phyloP scores from a whole-genome alignment of 2,797 vertebrate species.

The Onychomys leucogaster region DNA sequence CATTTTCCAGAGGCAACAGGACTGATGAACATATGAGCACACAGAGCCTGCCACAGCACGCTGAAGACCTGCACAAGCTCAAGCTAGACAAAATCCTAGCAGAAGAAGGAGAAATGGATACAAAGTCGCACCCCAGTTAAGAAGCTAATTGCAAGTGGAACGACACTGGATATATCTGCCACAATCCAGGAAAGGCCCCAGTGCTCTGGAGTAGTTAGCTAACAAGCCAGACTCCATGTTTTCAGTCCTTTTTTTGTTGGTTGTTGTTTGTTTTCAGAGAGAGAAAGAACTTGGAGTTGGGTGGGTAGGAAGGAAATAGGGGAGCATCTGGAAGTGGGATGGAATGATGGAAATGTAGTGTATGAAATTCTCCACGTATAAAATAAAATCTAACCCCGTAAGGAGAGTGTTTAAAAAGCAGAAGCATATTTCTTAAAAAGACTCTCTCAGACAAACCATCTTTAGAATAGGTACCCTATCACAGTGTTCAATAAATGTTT shows the following conservation, averaged over 20 bases:
- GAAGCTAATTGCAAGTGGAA: not conserved
- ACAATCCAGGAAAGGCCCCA: not conserved
- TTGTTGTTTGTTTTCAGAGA: not conserved
- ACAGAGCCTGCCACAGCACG: not conserved
- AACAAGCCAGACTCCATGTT: not conserved
- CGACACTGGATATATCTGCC: not conserved
- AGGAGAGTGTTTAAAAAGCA: not conserved
- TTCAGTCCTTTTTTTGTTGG: not conserved
- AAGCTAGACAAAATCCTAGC: not conserved
- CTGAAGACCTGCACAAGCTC: not conserved
- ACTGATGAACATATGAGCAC: not conserved
- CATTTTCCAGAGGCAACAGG: not conserved
- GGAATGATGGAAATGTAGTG: not conserved
- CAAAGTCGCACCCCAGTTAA: not conserved
- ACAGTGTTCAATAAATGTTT: constrained; percentile 67
- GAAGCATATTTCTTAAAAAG: constrained; percentile 54
- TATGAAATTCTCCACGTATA: not conserved
- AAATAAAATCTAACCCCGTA: not conserved
- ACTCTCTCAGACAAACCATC: constrained; percentile 66
- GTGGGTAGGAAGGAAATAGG: not conserved
- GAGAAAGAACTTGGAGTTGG: not conserved
- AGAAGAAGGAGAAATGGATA: not conserved
- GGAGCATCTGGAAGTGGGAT: not conserved
- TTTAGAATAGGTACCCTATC: constrained; percentile 71
- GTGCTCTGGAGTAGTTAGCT: not conserved